A percentile compares a stretch with the other conserved stretches of the same genome.
Evolutionary conservation across 1,140 invertebrate genomes (phyloP).

Genomic region (Scaptomyza montana): DNA sequence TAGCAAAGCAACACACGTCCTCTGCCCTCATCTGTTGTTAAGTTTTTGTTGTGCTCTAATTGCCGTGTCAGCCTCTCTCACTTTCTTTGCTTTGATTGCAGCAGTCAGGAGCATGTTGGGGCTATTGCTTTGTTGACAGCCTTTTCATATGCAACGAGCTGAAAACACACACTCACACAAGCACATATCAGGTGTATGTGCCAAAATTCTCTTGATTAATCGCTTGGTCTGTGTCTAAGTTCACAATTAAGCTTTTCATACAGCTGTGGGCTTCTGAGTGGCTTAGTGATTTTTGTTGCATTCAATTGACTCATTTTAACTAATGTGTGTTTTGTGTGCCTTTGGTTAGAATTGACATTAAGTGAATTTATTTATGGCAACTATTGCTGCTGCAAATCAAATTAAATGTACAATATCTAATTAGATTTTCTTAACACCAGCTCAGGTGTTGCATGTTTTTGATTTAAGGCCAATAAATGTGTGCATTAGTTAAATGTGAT

Average conservation of each 20-base stretch:
- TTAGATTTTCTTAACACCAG: constrained; percentile 46
- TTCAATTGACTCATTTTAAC: constrained; percentile 62
- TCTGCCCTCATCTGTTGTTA: not conserved
- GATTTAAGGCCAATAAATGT: constrained; percentile 17
- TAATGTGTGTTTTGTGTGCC: constrained; percentile 37
- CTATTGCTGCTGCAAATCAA: constrained; percentile 45
- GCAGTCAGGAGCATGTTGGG: constrained; percentile 24
- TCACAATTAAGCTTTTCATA: constrained; percentile 26
- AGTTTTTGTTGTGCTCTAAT: constrained; percentile 70
- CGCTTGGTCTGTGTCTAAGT: constrained; percentile 23
- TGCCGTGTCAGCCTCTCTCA: constrained; percentile 61
- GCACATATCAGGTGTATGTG: constrained; percentile 30
- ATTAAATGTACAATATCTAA: constrained; percentile 72
- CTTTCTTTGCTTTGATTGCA: constrained; percentile 55
- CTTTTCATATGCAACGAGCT: constrained; percentile 48
- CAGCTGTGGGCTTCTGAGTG: constrained; percentile 52
- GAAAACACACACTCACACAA: constrained; percentile 17
- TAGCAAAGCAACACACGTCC: not conserved
- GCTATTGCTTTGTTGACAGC: constrained; percentile 63
- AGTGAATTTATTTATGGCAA: constrained; percentile 73
- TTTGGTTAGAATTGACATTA: constrained; percentile 70
- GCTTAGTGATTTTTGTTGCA: constrained; percentile 77
- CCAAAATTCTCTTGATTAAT: constrained; percentile 36
- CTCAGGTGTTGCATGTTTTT: constrained; percentile 22
- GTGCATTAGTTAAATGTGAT: constrained; percentile 14